These are phyloP conservation scores for Deilephila elpenor DNA, from an alignment of 2,888 invertebrate species.

Conservation along the genomic window DNA sequence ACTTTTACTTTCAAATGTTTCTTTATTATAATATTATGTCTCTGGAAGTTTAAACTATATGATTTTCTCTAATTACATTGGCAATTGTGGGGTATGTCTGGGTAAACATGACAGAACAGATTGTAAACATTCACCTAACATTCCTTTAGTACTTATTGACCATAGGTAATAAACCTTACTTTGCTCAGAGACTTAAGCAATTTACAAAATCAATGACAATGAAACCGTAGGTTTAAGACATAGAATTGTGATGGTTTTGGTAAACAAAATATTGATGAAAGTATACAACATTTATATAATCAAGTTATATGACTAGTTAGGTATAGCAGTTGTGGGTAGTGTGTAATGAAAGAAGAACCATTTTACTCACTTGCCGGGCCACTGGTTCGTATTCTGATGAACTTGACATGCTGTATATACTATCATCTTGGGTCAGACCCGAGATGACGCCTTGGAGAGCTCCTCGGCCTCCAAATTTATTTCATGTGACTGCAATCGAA, in stretches of 20 bases:
- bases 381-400: constrained; percentile 81
- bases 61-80: constrained; percentile 26
- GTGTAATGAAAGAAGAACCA: constrained; percentile 38
- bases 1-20: constrained; percentile 57
- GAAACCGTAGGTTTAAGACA: neutral
- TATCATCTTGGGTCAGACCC: constrained; percentile 84
- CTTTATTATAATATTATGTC: constrained; percentile 49
- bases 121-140: constrained; percentile 9
- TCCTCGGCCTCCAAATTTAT: constrained; percentile 77
- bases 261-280: constrained; percentile 24
- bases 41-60: constrained; percentile 37
- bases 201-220: constrained; percentile 11
- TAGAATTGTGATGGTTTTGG: neutral
- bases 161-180: neutral
- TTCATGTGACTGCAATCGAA: constrained; percentile 82
- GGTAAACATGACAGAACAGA: constrained; percentile 31
- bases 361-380: constrained; percentile 82
- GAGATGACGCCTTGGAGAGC: constrained; percentile 80
- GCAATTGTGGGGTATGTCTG: constrained; percentile 32
- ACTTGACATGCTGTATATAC: constrained; percentile 83
- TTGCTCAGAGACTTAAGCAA: neutral
- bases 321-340: constrained; percentile 19
- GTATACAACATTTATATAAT: constrained; percentile 27
- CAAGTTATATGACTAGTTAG: constrained; percentile 19
- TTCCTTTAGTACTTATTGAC: constrained; percentile 1